phyloP scores from a whole-genome alignment of 1,140 invertebrate genomes.

The Brachionus rubens region DNA sequence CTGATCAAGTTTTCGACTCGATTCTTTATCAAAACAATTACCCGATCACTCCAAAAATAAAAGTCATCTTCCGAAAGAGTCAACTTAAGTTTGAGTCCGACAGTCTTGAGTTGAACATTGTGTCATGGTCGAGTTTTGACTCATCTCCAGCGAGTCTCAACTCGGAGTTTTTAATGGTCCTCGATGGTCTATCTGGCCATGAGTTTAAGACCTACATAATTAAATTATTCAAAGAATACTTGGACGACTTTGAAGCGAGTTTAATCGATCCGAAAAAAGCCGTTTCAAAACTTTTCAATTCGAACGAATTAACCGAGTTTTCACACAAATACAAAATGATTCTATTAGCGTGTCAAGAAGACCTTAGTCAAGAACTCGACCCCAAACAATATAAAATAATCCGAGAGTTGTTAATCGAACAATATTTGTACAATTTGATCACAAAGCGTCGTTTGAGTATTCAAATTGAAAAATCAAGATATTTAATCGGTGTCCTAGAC shows the following conservation, averaged over 20 bases:
- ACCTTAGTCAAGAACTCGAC: background rate
- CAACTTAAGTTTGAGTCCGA: background rate
- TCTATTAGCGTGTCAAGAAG: constrained; percentile 3
- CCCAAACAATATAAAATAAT: constrained; percentile 26
- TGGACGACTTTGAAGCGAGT: background rate
- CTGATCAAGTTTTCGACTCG: background rate
- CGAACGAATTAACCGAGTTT: constrained; percentile 6
- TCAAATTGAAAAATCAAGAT: constrained; percentile 15
- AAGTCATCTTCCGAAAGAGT: constrained; percentile 5
- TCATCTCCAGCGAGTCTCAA: background rate
- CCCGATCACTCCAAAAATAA: background rate
- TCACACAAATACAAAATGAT: constrained; percentile 5
- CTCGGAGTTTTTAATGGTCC: constrained; percentile 4
- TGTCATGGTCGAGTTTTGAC: background rate
- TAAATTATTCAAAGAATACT: background rate
- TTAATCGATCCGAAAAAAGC: constrained; percentile 10
- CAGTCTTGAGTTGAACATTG: background rate
- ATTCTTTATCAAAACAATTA: background rate
- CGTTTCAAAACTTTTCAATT: background rate
- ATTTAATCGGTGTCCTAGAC: constrained; percentile 1
- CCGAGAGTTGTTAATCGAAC: background rate
- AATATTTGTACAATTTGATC: background rate
- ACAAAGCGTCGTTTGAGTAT: background rate
- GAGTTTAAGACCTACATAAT: background rate
- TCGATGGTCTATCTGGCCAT: background rate